These are phyloP conservation scores for Engraulis encrasicolus DNA, from an alignment of 2,113 vertebrate genomes.

Conservation along the genomic window DNA sequence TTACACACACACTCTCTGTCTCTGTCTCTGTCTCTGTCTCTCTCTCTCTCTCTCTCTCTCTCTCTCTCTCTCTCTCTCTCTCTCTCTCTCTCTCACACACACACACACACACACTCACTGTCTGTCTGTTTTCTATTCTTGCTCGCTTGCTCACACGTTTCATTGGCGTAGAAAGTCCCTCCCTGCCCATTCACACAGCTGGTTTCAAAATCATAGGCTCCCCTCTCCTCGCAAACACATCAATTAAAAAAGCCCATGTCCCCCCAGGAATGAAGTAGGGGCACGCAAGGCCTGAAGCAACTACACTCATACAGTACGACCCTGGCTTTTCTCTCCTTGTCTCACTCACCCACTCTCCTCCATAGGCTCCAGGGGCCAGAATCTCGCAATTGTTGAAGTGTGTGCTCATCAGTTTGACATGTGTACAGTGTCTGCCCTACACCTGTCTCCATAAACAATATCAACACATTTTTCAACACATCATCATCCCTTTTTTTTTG, in stretches of 20 bases:
- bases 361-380: background rate
- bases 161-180: background rate
- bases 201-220: slow-evolving; percentile 72
- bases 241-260: slow-evolving; percentile 70
- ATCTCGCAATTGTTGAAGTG: background rate
- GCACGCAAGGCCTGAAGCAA: slow-evolving; percentile 7
- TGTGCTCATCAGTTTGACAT: background rate
- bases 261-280: slow-evolving; percentile 74
- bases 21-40: background rate
- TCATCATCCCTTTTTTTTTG: background rate
- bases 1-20: too few species aligned
- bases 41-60: background rate
- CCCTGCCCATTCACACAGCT: slow-evolving; percentile 69
- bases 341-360: background rate
- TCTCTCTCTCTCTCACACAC: background rate
- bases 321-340: background rate
- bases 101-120: too few species aligned
- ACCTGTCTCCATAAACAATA: slow-evolving; percentile 4
- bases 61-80: too few species aligned
- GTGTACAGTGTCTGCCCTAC: background rate
- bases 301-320: background rate
- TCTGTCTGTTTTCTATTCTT: background rate
- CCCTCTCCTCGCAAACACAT: slow-evolving; percentile 72
- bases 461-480: background rate
- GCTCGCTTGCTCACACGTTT: background rate